Conservation (phyloP, 2,888 invertebrate genomes). For the Drosophila gaucha region DNA sequence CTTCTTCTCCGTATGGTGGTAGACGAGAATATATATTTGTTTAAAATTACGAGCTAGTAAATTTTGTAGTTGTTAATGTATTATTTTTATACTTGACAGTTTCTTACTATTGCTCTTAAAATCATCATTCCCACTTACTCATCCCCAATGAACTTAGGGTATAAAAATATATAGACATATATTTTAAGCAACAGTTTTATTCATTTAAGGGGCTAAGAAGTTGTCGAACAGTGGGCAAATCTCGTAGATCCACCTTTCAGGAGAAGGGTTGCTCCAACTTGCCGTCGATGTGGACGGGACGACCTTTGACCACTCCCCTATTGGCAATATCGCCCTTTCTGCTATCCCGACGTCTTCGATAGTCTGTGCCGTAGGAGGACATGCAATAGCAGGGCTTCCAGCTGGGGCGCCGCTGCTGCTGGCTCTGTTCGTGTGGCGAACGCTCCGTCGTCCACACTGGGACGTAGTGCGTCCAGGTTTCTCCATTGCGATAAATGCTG, state of each 20-base stretch:
- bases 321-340: background rate
- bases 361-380: constrained; percentile 66
- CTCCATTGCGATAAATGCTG: constrained; percentile 72
- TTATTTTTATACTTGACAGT: no score
- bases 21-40: no score
- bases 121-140: no score
- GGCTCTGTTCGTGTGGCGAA: constrained; percentile 73
- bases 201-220: background rate
- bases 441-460: constrained; percentile 84
- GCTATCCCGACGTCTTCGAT: constrained; percentile 74
- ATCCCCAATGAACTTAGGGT: no score
- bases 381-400: constrained; percentile 85
- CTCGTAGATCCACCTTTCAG: constrained; percentile 4
- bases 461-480: constrained; percentile 83
- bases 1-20: no score
- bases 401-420: constrained; percentile 70
- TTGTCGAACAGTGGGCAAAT: background rate
- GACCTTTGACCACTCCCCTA: constrained; percentile 41
- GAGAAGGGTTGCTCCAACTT: constrained; percentile 82
- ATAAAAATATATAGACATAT: no score
- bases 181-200: background rate
- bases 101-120: no score
- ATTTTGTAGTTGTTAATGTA: no score
- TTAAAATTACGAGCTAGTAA: no score
- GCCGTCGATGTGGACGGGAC: constrained; percentile 73